Base-by-base conservation (phyloP, 2,888 invertebrate genomes). In the Archips xylosteana region DNA sequence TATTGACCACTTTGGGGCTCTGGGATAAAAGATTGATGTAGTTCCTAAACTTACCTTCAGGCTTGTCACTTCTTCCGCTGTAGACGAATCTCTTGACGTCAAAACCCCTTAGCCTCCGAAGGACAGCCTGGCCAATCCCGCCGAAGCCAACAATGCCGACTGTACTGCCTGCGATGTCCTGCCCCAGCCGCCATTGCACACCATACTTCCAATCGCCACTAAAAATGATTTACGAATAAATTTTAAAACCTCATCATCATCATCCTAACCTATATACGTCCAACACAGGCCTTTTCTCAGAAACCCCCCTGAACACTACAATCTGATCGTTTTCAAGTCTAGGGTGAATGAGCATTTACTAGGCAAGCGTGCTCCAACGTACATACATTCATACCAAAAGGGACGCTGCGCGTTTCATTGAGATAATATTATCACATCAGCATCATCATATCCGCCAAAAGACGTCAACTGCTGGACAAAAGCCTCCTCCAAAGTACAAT, bases 71-170 rank as follows among this genome's bases (percentile, higher is more conserved):
- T 64, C 96, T 96, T 2, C 97, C 97, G 13, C 96, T 95, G 84
- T 98, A 98, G 0, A 98, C 76, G 77, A 98, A 95, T 78, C 92
- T 94, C 0, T 87, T 92, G 0, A 98, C 96, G 39, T 96, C 96
- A 80, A 99, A 98, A 0, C 97, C 96, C 70, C 94, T 93, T 5
- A 98, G 89, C 72, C 97, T 95, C 79, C 96, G 95, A 1, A 96
- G 96, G 49, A 98, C 95, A 0, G 96, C 96, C 85, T 96, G 96
- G 0, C 97, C 98, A 79, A 98, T 96, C 67, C 96, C 95, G 0
- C 98, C 98, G 23, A 98, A 92, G n/a, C 98, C 98, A 12, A 97
- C 96, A 75, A 98, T 96, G 0, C 98, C 98, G 0, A 99, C 97
- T 0, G 97, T 97, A 8, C 97, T 96, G 54, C 95, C 96, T 0